Evolutionary conservation across 2,113 vertebrate species (phyloP), one percentile per base, ranked within the genome.

Genomic region (Protobothrops mucrosquamatus): DNA sequence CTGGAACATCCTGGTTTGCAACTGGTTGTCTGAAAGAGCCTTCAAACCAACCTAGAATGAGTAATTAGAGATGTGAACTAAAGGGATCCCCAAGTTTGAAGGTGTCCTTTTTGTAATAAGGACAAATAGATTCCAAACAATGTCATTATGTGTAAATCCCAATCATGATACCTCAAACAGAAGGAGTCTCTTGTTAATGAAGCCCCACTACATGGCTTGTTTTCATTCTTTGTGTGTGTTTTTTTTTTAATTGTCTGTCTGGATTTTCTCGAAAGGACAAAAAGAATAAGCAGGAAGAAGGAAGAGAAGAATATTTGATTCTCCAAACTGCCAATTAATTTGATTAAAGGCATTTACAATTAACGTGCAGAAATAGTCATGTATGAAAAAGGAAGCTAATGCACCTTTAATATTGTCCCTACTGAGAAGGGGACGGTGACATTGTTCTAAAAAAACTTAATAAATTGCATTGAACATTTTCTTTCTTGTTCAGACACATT

Each of bases 1-100:
- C 98, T 99, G 99, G 98, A 99, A 99, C 99, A 99, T 99, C 98
- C 97, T 98, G 91, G 52, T 59, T 95, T 88, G 93, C 29, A 95
- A 93, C 92, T 10, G 94, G 93, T 29, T n/a, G 34, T 92, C 20
- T 3, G 85, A 92, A 96, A 97, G 93, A 96, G 95, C 94, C 94
- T 91, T 59, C 88, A 93, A 94, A 91, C 87, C 93, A 96, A 95
- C 96, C 97, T 98, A 96, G 69, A 96, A 97, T 34, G 55, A 9
- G n/a, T 46, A 85, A 46, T 51, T 15, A 1, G 15, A 90, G 61
- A 48, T 89, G 46, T 92, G 59, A 11, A 8, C 0, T 88, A 57
- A 69, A 1, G 26, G 23, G 89, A 54, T 11, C 34, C 6, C 59
- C 88, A 3, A 22, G 48, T 34, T 26, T 23, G 20, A 23, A 55